A percentile compares a stretch with the other conserved stretches of the same genome.
phyloP scores from a whole-genome alignment of 1,140 invertebrate species.

The Drepana arcuata region DNA sequence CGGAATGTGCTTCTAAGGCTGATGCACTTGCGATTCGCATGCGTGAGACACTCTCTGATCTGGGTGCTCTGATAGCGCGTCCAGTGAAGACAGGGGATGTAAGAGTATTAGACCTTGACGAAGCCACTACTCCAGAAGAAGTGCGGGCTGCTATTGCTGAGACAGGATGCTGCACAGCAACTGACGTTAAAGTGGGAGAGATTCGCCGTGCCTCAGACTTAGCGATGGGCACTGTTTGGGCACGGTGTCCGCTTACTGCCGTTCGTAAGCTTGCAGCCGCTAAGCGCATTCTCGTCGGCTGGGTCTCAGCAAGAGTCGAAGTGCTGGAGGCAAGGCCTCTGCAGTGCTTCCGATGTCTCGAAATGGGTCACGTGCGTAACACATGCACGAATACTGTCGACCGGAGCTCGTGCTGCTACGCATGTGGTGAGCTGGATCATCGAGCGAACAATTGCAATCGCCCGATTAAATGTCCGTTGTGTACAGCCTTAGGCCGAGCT shows the following conservation, averaged over 20 bases:
- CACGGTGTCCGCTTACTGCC: conserved; percentile 4
- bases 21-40: conserved; percentile 8
- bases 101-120: conserved; percentile 12
- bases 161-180: background rate
- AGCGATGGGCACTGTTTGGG: conserved; percentile 1
- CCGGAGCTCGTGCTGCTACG: background rate
- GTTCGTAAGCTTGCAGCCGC: background rate
- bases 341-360: conserved; percentile 8
- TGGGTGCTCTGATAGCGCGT: conserved; percentile 4
- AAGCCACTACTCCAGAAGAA: conserved; percentile 10
- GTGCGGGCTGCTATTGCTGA: background rate
- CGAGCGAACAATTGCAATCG: background rate
- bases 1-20: conserved; percentile 6
- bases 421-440: background rate
- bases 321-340: conserved; percentile 1
- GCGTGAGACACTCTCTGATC: background rate
- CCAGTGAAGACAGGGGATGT: conserved; percentile 13
- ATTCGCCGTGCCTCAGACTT: background rate
- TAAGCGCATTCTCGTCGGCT: conserved; percentile 1
- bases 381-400: background rate
- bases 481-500: background rate
- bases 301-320: conserved; percentile 1
- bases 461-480: background rate
- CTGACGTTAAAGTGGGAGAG: background rate
- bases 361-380: conserved; percentile 2